Evolutionary conservation across 2,888 invertebrate species (phyloP), one percentile per base, ranked within the genome.

Genomic region (Drosophila neonasuta): DNA sequence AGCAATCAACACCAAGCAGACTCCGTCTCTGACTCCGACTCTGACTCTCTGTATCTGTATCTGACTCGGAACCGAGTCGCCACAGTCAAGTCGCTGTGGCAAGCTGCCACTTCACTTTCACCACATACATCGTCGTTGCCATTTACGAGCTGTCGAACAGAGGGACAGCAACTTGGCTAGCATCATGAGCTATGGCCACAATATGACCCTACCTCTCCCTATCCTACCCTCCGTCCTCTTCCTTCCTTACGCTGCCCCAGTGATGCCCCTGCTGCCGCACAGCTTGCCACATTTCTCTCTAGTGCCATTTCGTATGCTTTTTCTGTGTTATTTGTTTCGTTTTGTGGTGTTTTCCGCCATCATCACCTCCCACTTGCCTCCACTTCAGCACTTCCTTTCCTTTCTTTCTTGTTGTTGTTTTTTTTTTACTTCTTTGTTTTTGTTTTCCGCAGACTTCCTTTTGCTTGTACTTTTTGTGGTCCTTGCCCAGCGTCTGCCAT

Each of bases 1-100:
- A 90, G 88, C 88, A 90, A 90, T 90, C 89, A 90, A 90, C 90
- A 90, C 89, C 89, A 89, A 78, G 79, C 79, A 70, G 66, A 59
- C 70, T 68, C 50, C 45, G 54, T 17, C 60, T 17, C 48, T 4
- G 52, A 11, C 32, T 34, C 36, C 15, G 52, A 11, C 32, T 34
- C 36, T n/a, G 46, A 11, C 30, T 15, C 7, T 2, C 34, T 24
- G 24, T 24, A 24, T 24, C 24, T 24, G 24, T 24, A 24, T 24
- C 24, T 24, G 36, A 50, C 48, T 59, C 51, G 39, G 17, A 39
- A 30, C 32, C 44, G 11, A 39, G 48, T 42, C 44, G 11, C 41
- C 34, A 64, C 8, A 65, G 15, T 30, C 52, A 15, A 65, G 15
- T 30, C 52, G 39, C 36, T 42, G 50, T 58, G 46, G 54, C 56